Evolutionary conservation across 2,797 vertebrate genomes (phyloP).

Genomic region (Sebastes matsubarae): DNA sequence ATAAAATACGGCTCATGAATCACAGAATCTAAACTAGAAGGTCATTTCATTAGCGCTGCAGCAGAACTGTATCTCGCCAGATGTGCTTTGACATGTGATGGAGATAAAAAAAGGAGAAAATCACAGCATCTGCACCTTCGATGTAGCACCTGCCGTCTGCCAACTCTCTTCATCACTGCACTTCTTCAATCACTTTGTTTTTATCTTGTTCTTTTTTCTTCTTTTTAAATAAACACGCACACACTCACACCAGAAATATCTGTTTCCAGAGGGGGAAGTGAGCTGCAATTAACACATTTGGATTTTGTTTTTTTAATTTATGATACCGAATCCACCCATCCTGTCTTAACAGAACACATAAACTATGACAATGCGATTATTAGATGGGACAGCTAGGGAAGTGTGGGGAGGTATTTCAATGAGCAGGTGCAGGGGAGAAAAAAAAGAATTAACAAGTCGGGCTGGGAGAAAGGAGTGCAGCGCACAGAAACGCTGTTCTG

Average conservation of each 20-base stretch:
- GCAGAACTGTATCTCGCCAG: slow-evolving; percentile 16
- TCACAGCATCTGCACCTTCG: slow-evolving; percentile 15
- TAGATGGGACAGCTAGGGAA: slow-evolving; percentile 26
- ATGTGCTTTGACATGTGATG: slow-evolving; percentile 30
- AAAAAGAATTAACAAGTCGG: slow-evolving; percentile 35
- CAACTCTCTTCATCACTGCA: slow-evolving; percentile 3
- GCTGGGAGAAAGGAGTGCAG: slow-evolving; percentile 3
- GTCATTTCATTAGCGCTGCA: slow-evolving; percentile 11
- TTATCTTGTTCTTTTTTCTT: slow-evolving; percentile 1
- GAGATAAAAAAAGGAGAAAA: slow-evolving; percentile 8
- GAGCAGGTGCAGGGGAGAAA: slow-evolving; percentile 26
- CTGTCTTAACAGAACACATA: not conserved
- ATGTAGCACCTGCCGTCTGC: slow-evolving; percentile 4
- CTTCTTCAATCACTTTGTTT: not conserved
- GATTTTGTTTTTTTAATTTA: slow-evolving; percentile 11
- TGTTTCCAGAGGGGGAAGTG: not conserved
- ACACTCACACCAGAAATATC: not conserved
- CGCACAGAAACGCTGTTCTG: slow-evolving; percentile 1
- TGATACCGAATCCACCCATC: slow-evolving; percentile 4
- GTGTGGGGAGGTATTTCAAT: slow-evolving; percentile 41
- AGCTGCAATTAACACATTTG: slow-evolving; percentile 51
- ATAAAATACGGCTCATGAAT: slow-evolving; percentile 22
- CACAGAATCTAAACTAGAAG: slow-evolving; percentile 10
- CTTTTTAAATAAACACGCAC: slow-evolving; percentile 1
- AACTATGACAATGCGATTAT: slow-evolving; percentile 38